Evolutionary conservation across 2,113 vertebrate species (phyloP).

Genomic region (Pogonocichla stellata): DNA sequence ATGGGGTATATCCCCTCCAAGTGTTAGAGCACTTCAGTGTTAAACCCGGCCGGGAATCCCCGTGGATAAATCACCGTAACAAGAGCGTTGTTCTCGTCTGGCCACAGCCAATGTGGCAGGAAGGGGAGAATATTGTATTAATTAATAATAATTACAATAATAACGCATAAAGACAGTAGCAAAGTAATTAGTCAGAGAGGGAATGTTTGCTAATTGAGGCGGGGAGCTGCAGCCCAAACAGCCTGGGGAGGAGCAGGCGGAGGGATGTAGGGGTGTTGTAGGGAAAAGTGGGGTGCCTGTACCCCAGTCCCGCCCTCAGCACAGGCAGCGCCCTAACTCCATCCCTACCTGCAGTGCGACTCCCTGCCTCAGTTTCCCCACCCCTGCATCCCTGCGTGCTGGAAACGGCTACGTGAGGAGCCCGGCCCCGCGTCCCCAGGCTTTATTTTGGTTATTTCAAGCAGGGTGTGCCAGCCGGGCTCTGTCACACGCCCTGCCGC

Average conservation of each 20-base stretch:
- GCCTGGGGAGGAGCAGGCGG: neutral
- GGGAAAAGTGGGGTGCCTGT: rapidly evolving
- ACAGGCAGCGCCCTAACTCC: neutral
- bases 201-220: neutral
- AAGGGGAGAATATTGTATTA: neutral
- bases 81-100: neutral
- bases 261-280: rapidly evolving
- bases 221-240: neutral
- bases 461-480: rapidly evolving
- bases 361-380: constrained; percentile 31
- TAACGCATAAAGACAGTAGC: constrained; percentile 53
- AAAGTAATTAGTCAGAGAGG: constrained; percentile 42
- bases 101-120: neutral
- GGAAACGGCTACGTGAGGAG: neutral
- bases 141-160: constrained; percentile 66
- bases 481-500: rapidly evolving
- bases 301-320: neutral
- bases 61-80: neutral
- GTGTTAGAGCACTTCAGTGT: rapidly evolving
- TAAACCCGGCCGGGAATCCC: neutral
- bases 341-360: neutral
- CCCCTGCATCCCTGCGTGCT: rapidly evolving
- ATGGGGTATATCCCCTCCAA: neutral
- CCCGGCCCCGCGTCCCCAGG: rapidly evolving
- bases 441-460: neutral